phyloP scores from a whole-genome alignment of 2,113 vertebrate species.

The Saguinus midas region DNA sequence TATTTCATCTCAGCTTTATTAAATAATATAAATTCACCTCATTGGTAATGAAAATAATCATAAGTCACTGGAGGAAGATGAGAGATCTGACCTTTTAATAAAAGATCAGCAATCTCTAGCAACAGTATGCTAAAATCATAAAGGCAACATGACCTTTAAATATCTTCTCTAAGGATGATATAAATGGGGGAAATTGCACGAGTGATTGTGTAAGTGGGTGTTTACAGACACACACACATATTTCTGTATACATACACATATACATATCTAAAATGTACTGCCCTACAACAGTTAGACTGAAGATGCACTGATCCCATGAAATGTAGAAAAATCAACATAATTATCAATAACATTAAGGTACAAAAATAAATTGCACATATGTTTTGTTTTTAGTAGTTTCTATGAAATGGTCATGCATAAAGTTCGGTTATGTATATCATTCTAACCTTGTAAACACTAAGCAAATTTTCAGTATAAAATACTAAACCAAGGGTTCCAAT shows the following conservation, averaged over 20 bases:
- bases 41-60: constrained; percentile 80
- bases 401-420: background rate
- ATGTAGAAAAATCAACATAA: constrained; percentile 49
- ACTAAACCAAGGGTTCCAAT: background rate
- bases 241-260: background rate
- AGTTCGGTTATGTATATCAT: background rate
- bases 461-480: background rate
- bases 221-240: background rate
- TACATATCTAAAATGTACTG: constrained; percentile 27
- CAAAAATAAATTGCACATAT: background rate
- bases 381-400: constrained; percentile 14
- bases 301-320: constrained; percentile 46
- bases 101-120: constrained; percentile 78
- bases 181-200: constrained; percentile 48
- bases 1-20: constrained; percentile 74
- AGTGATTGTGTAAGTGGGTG: background rate
- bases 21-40: constrained; percentile 74
- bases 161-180: constrained; percentile 72
- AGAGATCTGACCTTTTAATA: constrained; percentile 83
- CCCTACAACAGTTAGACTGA: background rate
- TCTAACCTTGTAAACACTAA: background rate
- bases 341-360: constrained; percentile 23
- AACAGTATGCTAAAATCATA: constrained; percentile 74
- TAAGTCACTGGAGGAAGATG: constrained; percentile 74
- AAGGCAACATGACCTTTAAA: constrained; percentile 79